Evolutionary conservation across 2,113 vertebrate species (phyloP), one percentile per base, ranked within the genome.

Genomic region (Ancistrus triradiatus): DNA sequence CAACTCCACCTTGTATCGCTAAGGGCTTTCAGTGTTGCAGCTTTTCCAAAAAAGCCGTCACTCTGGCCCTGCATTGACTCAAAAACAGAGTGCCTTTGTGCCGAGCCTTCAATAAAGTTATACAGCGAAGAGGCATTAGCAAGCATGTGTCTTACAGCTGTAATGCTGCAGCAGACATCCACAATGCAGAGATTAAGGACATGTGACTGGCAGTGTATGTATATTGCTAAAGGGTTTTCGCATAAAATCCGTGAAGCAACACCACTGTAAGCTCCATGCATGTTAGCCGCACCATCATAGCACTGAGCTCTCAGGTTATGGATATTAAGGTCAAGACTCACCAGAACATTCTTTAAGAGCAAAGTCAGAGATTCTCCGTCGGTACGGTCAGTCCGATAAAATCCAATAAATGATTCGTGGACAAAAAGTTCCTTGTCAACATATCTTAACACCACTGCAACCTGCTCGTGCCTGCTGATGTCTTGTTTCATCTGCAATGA

Each of bases 391-490:
- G 60, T 52, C 22, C n/a, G 3, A 42, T 63, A 31, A 52, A 52
- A 63, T 51, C 22, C 9, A 10, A 52, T 42, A 15, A 42, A 63
- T 50, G 35, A 63, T 52, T 42, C 22, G 13, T 42, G 24, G 4
- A 42, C 33, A 18, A 4, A n/a, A 7, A 51, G 35, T 28, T 52
- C 22, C 38, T 21, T 7, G n/a, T 50, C 21, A 6, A 27, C 60
- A 27, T 7, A 40, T 40, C 33, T 38, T 38, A 40, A 51, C 35
- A 28, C 47, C 19, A 63, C 47, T 63, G 60, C 35, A 63, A 28
- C 60, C 51, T 42, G 47, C 22, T 63, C 47, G 18, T 51, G 47
- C 6, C 19, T 50, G 27, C 60, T 63, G 14, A 50, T 51, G 28
- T 33, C 9, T 33, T 33, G 28, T n/a, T n/a, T n/a, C n/a, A n/a